Conservation (phyloP, 2,113 vertebrate species). For the Nannobrachium achirus region DNA sequence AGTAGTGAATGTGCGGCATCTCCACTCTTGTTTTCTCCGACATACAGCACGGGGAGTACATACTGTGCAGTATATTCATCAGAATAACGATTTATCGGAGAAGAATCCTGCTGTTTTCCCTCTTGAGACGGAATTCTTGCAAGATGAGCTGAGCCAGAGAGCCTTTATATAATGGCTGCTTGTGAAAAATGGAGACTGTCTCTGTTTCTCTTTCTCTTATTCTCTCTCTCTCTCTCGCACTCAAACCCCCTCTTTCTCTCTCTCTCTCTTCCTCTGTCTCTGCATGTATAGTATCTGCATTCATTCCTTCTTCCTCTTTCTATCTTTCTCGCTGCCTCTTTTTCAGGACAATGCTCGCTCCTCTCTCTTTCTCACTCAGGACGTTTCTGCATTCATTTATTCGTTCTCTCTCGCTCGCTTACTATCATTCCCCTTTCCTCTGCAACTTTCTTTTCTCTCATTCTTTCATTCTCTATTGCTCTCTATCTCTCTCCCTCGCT, state of each 20-base stretch:
- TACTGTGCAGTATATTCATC: conserved; percentile 9
- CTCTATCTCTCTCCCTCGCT: not conserved
- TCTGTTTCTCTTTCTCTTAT: not conserved
- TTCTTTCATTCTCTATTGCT: conserved; percentile 38
- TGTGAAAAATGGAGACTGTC: not conserved
- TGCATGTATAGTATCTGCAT: no score
- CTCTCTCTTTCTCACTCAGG: not conserved
- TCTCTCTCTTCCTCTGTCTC: conserved; percentile 15
- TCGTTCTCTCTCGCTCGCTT: no score
- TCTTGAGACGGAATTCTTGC: conserved; percentile 13
- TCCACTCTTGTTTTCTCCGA: no score
- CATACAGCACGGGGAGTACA: no score
- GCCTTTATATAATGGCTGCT: conserved; percentile 11
- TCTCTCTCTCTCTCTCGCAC: conserved; percentile 20
- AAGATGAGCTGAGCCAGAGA: conserved; percentile 4
- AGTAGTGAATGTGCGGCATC: no score
- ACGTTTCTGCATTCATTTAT: no score
- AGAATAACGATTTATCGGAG: not conserved
- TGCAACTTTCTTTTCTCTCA: conserved; percentile 53
- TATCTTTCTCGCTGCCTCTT: conserved; percentile 3
- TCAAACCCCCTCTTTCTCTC: conserved; percentile 3
- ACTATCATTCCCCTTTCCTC: not conserved
- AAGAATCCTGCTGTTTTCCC: conserved; percentile 33
- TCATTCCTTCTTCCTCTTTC: conserved; percentile 26
- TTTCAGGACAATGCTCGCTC: not conserved